Evolutionary conservation across 2,113 vertebrate genomes (phyloP).

Genomic region (Rhipidura dahli): DNA sequence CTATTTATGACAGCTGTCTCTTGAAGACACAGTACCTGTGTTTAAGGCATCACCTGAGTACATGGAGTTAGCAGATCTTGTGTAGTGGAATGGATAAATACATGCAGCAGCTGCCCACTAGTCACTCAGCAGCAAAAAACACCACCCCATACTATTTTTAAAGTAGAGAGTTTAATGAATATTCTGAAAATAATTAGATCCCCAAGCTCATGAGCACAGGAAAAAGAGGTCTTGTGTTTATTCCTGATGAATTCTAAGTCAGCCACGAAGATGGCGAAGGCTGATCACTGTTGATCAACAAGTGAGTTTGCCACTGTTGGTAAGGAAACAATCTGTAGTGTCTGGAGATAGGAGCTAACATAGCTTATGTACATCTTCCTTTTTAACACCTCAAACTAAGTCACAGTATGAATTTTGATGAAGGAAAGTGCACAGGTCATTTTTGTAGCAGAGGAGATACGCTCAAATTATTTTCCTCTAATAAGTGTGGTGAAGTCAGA

Average conservation of each 20-base stretch:
- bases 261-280: background rate
- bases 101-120: background rate
- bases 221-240: background rate
- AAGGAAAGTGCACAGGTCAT: background rate
- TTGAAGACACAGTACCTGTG: background rate
- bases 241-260: background rate
- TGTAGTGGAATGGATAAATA: background rate
- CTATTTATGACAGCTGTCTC: background rate
- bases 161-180: conserved; percentile 4
- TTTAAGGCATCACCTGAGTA: no score
- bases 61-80: background rate
- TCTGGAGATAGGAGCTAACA: background rate
- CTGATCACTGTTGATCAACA: background rate
- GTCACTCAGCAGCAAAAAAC: background rate
- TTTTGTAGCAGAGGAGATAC: background rate
- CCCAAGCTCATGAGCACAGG: background rate
- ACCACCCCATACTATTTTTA: background rate
- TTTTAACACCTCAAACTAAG: background rate
- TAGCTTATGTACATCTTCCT: background rate
- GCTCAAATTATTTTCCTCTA: background rate
- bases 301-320: background rate
- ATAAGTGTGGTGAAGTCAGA: background rate
- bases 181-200: conserved; percentile 24
- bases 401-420: background rate
- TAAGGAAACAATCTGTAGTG: background rate